Base-by-base conservation (phyloP, 1,140 invertebrate species). In the Drosophila ironensis region DNA sequence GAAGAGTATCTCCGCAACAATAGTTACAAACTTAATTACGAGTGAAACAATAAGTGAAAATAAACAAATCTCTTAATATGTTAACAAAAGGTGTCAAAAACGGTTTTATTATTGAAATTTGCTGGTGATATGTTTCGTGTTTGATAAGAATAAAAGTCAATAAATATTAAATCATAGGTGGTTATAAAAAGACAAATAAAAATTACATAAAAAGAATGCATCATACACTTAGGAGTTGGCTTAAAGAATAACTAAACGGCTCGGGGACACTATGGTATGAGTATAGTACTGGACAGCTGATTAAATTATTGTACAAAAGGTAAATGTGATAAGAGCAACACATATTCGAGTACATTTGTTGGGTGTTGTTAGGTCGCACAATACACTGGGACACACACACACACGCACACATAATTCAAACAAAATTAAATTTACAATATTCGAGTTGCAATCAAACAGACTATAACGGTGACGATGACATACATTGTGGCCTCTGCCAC, bases 271-370 rank as follows among this genome's bases (percentile, higher is more conserved):
- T 51, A 16, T 6, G 27, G 24, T 40, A 9, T 9, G 20, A 8
- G 40, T 19, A 33, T 38, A 61, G 37, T 54, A 12, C 41, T 50
- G 8, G 48, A 56, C 53, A 42, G 28, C 30, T 50, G 47, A 59
- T 59, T 40, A 86, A 82, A 86, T 33, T 82, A 82, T 70, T 61
- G 60, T 82, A 82, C 78, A 82, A 82, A 66, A 84, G 78, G 24
- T 50, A 40, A 51, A 35, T 17, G 19, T 42, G n/a, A 8, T 37
- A 60, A 51, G 45, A 47, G 60, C 50, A 56, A 45, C 46, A 52
- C 42, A 68, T 75, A 72, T 81, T 72, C 51, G 76, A 72, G 57
- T 60, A 70, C 64, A 27, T 33, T 42, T n/a, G n/a, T n/a, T 19
- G 42, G 38, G 59, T 59, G 56, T 28, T 47, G n/a, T n/a, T n/a